These are phyloP conservation scores for Eudyptes chrysolophus DNA, from an alignment of 2,113 vertebrate genomes.

Conservation along the genomic window DNA sequence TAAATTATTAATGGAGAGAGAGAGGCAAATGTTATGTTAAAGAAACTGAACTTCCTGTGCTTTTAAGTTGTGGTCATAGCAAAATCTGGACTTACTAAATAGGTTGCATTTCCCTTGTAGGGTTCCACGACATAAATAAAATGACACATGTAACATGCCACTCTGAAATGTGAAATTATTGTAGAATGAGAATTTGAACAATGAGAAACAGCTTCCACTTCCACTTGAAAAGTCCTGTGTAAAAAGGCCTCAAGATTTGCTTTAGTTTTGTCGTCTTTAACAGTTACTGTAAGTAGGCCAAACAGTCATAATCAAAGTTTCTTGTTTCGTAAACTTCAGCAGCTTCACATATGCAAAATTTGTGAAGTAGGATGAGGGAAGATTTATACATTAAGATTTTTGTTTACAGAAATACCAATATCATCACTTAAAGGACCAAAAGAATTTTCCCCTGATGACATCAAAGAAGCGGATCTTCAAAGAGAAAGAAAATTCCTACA, in stretches of 20 bases:
- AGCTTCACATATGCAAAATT: background rate
- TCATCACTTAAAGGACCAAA: background rate
- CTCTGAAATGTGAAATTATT: conserved; percentile 64
- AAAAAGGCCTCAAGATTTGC: conserved; percentile 28
- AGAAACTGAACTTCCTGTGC: conserved; percentile 59
- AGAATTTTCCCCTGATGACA: background rate
- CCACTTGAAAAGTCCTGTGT: conserved; percentile 60
- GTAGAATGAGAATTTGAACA: conserved; percentile 66
- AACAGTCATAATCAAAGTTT: conserved; percentile 15
- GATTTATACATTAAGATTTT: background rate
- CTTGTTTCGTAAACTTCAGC: background rate
- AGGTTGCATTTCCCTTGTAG: conserved; percentile 47
- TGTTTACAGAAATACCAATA: background rate
- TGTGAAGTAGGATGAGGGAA: background rate
- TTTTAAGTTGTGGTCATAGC: conserved; percentile 53
- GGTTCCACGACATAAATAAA: conserved; percentile 72
- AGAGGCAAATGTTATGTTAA: conserved; percentile 41
- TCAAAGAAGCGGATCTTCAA: conserved; percentile 7
- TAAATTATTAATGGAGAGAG: conserved; percentile 37
- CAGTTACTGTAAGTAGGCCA: background rate
- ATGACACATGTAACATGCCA: conserved; percentile 67
- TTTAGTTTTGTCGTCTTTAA: conserved; percentile 44
- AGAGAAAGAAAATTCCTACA: background rate
- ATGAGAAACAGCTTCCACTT: conserved; percentile 74
- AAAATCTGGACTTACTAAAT: conserved; percentile 77